Evolutionary conservation across 2,113 vertebrate species (phyloP).

Genomic region (Lipophrys pholis): DNA sequence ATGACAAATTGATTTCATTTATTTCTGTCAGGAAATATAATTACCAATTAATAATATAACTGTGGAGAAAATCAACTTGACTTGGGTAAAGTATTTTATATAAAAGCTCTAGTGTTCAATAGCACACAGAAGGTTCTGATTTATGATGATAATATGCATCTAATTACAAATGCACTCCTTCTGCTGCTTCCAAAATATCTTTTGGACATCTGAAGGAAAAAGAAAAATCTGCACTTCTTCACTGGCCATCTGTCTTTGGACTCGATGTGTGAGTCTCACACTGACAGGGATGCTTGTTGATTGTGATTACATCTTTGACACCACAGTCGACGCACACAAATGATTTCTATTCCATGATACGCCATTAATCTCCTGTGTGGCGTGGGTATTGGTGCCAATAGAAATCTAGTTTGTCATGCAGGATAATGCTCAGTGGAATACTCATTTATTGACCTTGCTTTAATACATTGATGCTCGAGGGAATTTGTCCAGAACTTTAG

Average conservation of each 20-base stretch:
- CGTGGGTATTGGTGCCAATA: conserved; percentile 24
- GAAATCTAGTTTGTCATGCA: conserved; percentile 43
- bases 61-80: not conserved
- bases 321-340: not conserved
- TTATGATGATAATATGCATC: conserved; percentile 18
- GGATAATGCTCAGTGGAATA: conserved; percentile 16
- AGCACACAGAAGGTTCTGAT: conserved; percentile 13
- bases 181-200: not conserved
- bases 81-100: conserved; percentile 24
- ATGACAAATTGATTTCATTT: too few relatives aligned
- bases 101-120: conserved; percentile 11
- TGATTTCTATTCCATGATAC: not conserved
- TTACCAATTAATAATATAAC: too few relatives aligned
- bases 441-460: conserved; percentile 44
- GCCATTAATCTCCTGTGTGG: not conserved
- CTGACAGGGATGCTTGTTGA: not conserved
- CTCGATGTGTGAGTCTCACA: not conserved
- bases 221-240: not conserved
- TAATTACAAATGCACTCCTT: not conserved
- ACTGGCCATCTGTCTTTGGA: not conserved
- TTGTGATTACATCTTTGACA: not conserved
- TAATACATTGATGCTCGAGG: conserved; percentile 39
- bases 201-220: not conserved
- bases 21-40: too few relatives aligned
- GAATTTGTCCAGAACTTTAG: conserved; percentile 38